phyloP scores from a whole-genome alignment of 2,888 invertebrate genomes.

The Penaeus monodon region DNA sequence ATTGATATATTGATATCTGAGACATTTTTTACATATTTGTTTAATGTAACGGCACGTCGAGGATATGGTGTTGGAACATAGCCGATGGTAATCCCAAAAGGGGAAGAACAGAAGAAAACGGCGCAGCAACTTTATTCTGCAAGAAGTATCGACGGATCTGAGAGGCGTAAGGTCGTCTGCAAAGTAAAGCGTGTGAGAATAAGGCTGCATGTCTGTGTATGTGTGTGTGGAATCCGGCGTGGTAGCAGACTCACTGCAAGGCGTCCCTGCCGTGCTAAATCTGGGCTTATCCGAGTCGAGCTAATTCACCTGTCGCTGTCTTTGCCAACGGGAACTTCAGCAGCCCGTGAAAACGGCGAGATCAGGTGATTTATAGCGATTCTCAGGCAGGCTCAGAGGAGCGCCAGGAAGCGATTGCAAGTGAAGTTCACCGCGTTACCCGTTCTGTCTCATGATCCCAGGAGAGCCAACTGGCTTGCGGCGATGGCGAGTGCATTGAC shows the following conservation, averaged over 20 bases:
- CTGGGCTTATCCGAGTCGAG: no score
- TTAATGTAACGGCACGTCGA: no score
- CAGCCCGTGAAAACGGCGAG: no score
- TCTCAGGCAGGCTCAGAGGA: no score
- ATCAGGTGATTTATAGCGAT: no score
- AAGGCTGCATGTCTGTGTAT: not conserved
- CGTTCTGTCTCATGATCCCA: conserved; percentile 30
- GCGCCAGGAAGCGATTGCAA: no score
- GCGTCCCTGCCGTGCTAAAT: no score
- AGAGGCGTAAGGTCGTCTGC: not conserved
- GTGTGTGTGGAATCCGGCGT: not conserved
- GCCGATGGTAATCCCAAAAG: not conserved
- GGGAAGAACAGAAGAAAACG: not conserved
- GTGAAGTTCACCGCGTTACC: not conserved
- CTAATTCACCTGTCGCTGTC: no score
- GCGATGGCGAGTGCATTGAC: conserved; percentile 87
- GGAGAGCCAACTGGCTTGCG: conserved; percentile 82
- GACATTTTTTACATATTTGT: not conserved
- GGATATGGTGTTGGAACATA: no score
- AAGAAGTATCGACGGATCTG: not conserved
- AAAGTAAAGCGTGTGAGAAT: not conserved
- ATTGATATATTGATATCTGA: no score
- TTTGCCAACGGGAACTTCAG: no score
- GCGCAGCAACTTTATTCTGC: not conserved
- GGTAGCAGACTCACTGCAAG: no score